These are phyloP conservation scores for Trissolcus basalis DNA, from an alignment of 1,140 invertebrate species.

Conservation along the genomic window DNA sequence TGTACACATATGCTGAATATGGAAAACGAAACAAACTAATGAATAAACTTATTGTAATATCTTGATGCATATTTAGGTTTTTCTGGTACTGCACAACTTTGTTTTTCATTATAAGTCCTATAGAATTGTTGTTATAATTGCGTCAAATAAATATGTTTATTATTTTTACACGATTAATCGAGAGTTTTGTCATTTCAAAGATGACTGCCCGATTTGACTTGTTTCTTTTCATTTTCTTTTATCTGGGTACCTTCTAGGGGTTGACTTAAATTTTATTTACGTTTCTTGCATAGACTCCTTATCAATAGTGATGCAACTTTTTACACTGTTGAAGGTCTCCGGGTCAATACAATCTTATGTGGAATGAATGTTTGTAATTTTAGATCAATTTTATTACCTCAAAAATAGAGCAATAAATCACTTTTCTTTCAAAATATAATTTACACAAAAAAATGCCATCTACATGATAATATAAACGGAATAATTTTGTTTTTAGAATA, in stretches of 20 bases:
- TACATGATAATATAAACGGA: no score
- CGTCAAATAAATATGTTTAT: constrained; percentile 46
- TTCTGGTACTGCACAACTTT: constrained; percentile 38
- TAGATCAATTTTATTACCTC: no score
- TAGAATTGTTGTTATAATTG: constrained; percentile 30
- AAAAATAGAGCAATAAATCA: no score
- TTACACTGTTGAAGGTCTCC: no score
- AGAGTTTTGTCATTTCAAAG: background rate
- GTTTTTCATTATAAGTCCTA: constrained; percentile 35
- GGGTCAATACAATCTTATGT: no score
- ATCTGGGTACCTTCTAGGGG: background rate
- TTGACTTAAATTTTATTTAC: no score
- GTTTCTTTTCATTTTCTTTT: background rate
- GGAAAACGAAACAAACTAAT: constrained; percentile 10
- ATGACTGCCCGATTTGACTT: background rate
- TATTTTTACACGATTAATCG: constrained; percentile 47
- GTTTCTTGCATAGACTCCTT: no score
- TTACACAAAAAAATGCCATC: no score
- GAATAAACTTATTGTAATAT: constrained; percentile 25
- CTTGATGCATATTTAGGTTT: constrained; percentile 28
- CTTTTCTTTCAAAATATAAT: no score
- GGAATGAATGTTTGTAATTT: no score
- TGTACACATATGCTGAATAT: constrained; percentile 20
- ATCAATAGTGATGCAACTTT: no score
- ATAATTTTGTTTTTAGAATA: no score